Evolutionary conservation across 1,140 invertebrate genomes (phyloP).

Genomic region (Yoshiicerus persimilis): DNA sequence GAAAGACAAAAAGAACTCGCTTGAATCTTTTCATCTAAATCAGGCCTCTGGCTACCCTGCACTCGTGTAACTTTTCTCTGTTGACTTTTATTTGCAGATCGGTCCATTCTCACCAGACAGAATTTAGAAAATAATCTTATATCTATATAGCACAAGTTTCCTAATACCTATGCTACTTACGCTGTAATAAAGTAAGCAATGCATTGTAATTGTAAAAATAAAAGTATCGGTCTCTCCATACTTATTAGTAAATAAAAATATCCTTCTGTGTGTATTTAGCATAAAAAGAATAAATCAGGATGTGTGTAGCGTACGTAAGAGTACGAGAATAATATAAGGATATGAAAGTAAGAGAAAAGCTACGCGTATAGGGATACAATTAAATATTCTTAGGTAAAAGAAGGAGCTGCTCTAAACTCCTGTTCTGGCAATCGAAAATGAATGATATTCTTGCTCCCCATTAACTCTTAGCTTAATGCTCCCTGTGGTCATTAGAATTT

Average conservation of each 20-base stretch:
- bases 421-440: background rate
- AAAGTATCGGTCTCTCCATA: background rate
- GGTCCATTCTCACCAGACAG: background rate
- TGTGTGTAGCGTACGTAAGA: too few species aligned
- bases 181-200: background rate
- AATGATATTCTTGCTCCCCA: background rate
- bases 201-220: background rate
- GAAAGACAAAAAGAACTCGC: background rate
- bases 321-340: background rate
- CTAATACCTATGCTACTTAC: background rate
- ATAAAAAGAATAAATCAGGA: background rate
- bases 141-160: background rate
- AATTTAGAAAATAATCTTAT: background rate
- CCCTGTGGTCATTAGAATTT: slow-evolving; percentile 19
- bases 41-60: background rate
- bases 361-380: too few species aligned
- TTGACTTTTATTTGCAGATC: slow-evolving; percentile 4
- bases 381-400: background rate
- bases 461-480: slow-evolving; percentile 15
- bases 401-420: background rate
- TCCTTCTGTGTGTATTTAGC: background rate
- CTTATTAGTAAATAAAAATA: background rate
- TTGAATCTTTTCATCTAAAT: background rate
- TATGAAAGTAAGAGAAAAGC: background rate
- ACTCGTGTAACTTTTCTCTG: slow-evolving; percentile 3